These are phyloP conservation scores for Campylomormyrus tamandua DNA, from an alignment of 2,113 vertebrate species.

Conservation along the genomic window DNA sequence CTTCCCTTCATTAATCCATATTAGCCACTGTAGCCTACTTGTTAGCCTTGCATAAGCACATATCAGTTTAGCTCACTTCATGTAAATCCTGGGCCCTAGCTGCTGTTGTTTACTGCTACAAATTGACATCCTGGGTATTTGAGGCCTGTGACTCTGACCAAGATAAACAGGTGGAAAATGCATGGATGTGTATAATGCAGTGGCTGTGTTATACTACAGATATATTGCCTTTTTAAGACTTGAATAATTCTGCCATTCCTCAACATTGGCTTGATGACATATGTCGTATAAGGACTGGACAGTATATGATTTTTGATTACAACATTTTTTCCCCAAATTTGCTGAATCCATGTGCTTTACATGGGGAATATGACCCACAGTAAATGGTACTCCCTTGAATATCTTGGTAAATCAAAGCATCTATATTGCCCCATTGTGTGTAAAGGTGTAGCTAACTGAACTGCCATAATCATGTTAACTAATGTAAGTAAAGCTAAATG, in stretches of 20 bases:
- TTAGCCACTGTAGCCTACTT: background rate
- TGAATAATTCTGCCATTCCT: too few relatives aligned
- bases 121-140: background rate
- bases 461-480: background rate
- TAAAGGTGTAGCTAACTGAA: background rate
- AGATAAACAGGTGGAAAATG: background rate
- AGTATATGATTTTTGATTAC: too few relatives aligned
- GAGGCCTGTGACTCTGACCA: too few relatives aligned
- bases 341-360: background rate
- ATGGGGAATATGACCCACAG: background rate
- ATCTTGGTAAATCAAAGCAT: background rate
- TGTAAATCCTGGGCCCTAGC: background rate
- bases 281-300: too few relatives aligned
- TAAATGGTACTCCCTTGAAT: background rate
- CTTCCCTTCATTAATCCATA: background rate
- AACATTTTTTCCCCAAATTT: background rate
- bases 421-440: background rate
- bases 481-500: background rate
- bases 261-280: too few relatives aligned
- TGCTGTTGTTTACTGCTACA: background rate
- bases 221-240: background rate
- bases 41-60: background rate
- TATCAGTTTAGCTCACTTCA: background rate
- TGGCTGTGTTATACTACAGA: background rate
- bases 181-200: background rate